phyloP scores from a whole-genome alignment of 2,113 vertebrate species.

The Python bivittatus region DNA sequence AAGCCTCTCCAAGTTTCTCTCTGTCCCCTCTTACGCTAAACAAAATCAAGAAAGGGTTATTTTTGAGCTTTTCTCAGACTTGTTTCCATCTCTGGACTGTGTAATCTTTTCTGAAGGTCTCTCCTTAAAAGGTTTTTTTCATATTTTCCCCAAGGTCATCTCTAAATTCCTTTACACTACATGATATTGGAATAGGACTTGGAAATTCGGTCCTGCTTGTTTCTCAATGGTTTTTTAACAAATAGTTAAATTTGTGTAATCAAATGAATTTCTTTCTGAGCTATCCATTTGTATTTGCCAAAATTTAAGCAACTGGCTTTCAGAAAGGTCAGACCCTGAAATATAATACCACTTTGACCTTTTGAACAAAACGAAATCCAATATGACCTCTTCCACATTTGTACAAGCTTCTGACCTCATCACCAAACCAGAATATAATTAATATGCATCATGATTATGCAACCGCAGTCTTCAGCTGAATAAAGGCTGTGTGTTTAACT shows the following conservation, averaged over 20 bases:
- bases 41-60: not conserved
- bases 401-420: not conserved
- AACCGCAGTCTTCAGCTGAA: not conserved
- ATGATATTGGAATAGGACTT: not conserved
- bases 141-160: not conserved
- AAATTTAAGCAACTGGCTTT: not conserved
- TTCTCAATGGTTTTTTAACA: not conserved
- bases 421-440: not conserved
- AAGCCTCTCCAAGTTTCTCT: not conserved
- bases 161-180: not conserved
- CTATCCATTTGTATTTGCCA: not conserved
- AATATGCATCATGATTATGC: not conserved
- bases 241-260: no score
- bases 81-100: not conserved
- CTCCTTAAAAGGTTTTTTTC: not conserved
- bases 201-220: not conserved
- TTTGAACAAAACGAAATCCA: no score
- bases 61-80: not conserved
- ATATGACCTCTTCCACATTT: not conserved
- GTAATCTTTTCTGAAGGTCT: not conserved
- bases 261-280: not conserved
- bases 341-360: not conserved
- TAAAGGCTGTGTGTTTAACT: not conserved
- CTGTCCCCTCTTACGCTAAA: not conserved
- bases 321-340: not conserved